Percentiles rank a stretch among this genome's conserved stretches.
Conservation (phyloP, 2,888 invertebrate genomes). For the Ichneumon xanthorius region DNA sequence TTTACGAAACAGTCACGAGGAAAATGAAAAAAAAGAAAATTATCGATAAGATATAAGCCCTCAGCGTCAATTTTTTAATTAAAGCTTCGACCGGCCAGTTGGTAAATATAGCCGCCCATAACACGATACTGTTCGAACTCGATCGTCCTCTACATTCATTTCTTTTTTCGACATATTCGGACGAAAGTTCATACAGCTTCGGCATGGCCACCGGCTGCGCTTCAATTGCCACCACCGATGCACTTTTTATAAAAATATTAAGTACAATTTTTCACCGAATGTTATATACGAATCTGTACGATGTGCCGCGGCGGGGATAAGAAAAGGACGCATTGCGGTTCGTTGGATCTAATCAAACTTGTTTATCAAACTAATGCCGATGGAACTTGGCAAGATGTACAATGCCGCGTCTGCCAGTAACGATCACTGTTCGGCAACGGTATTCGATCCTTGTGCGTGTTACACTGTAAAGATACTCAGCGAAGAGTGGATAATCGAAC, state of each 20-base stretch:
- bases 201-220: background rate
- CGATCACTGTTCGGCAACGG: too few species aligned
- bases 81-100: constrained; percentile 71
- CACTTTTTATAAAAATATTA: constrained; percentile 49
- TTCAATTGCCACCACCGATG: constrained; percentile 28
- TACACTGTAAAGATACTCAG: background rate
- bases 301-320: background rate
- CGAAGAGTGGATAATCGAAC: constrained; percentile 1
- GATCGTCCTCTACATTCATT: constrained; percentile 5
- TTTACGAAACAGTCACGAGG: constrained; percentile 9
- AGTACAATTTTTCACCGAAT: constrained; percentile 66
- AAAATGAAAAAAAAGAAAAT: constrained; percentile 54
- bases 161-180: background rate
- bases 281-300: constrained; percentile 28
- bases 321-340: background rate
- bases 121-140: constrained; percentile 24
- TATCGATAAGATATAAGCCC: constrained; percentile 71
- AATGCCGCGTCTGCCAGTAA: background rate
- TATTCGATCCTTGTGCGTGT: background rate
- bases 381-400: background rate
- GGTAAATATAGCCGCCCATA: constrained; percentile 42
- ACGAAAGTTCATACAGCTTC: constrained; percentile 18
- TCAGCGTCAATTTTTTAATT: constrained; percentile 80
- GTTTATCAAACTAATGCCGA: constrained; percentile 10
- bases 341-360: constrained; percentile 33